Base-by-base conservation (phyloP, 2,888 invertebrate species). In the Entomobrya proxima region DNA sequence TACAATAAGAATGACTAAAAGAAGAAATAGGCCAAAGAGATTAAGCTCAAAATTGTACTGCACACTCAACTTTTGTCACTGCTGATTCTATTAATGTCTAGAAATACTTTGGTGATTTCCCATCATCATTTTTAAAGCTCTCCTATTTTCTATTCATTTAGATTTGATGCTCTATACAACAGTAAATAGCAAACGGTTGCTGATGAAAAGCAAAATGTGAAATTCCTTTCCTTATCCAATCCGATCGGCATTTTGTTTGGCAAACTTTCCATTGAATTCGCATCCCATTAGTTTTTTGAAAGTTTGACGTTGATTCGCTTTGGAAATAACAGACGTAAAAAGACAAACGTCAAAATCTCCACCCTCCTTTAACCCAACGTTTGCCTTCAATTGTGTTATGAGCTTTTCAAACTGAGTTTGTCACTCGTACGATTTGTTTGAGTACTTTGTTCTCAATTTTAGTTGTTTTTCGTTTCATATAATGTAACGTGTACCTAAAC, bases 201-300 rank as follows among this genome's bases (percentile, higher is more conserved):
- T 30, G 52, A 11, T 44, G 47, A 72, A 44, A 72, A 72, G 15
- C 27, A 27, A 72, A 72, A 69, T 40, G 37, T 80, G 67, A 69
- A 80, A 80, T 80, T 69, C 79, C 79, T 69, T 52, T 69, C 79
- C 69, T 69, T 80, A 80, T 80, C 79, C 50, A 69, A 69, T 69
- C 79, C 27, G 67, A 80, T 80, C 79, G 27, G 37, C 47, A 78
- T 61, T 77, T 67, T n/a, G n/a, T 61, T 80, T 80, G 79, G 79
- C 79, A 80, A 69, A 35, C 79, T 44, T 80, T 35, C 37, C 64
- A 7, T 27, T 37, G 24, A 30, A 72, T 67, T 37, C 40, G 24
- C 37, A 40, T 72, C 72, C 47, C 9, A 50, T 47, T 72, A 40
- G 24, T 61, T 77, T 37, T 64, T 32, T 15, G 24, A 52, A 64